Base-by-base conservation (phyloP, 1,140 invertebrate genomes). In the Rhagoletis zephyria region DNA sequence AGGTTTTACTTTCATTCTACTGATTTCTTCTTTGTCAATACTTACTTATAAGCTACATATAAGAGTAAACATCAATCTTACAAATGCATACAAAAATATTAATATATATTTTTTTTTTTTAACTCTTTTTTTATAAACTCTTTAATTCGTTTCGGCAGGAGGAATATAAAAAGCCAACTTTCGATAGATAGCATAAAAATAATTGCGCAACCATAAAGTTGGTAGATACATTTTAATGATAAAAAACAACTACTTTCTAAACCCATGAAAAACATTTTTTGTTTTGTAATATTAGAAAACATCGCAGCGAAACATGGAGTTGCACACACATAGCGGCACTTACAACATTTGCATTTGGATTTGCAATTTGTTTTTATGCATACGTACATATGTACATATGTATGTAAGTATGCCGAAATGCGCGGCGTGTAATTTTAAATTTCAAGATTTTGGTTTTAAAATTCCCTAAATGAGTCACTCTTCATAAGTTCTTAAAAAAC, bases 11-110 rank as follows among this genome's bases (percentile, higher is more conserved):
- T 81, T 81, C 16, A 81, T 56, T 56, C 74, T 81, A 56, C 40
- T 56, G 14, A 81, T 56, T n/a, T 51, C 45, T 14, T 56, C 30
- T 74, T 81, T 81, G 16, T 81, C 74, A 81, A 56, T 81, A 19
- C 16, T 81, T 81, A 56, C 74, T 81, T 81, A 81, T 2, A 81
- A 81, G n/a, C 74, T 81, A 81, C 48, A 30, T 30, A 30, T 30
- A 81, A 81, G 74, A 81, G 74, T 81, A 81, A 81, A 81, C 74
- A 81, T 81, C 74, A 81, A 81, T 81, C 74, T 56, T 81, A 81
- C 74, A 81, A 81, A 81, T 81, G 74, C 74, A 81, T 81, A 81
- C 74, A 81, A 81, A 81, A 81, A 81, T 81, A 81, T 81, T 81
- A 81, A 81, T 81, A 81, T 81, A n/a, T 77, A 51, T 77, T 77